Conservation (phyloP, 2,888 invertebrate species). For the Salpingus planirostris region DNA sequence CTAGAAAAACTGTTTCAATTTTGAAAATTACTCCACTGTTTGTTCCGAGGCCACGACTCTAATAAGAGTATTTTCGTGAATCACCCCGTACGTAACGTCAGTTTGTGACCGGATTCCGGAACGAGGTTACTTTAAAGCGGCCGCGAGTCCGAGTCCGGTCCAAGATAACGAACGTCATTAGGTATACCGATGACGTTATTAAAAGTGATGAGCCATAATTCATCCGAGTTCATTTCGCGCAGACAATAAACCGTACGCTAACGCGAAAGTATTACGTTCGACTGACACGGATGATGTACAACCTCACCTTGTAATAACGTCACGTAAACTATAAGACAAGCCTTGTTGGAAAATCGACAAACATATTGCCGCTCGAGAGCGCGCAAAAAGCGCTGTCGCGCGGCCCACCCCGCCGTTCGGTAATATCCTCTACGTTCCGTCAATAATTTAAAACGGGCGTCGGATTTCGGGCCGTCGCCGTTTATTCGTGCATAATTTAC, state of each 20-base stretch:
- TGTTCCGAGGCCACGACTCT: no score
- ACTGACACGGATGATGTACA: constrained; percentile 34
- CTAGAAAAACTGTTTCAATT: no score
- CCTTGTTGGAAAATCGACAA: constrained; percentile 31
- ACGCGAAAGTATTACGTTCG: constrained; percentile 29
- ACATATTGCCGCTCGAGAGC: constrained; percentile 26
- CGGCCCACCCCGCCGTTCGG: constrained; percentile 13
- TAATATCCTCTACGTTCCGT: constrained; percentile 16
- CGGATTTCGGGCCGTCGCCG: constrained; percentile 10
- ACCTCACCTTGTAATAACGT: constrained; percentile 34
- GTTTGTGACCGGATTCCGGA: no score
- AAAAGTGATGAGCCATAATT: constrained; percentile 17
- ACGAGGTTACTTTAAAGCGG: no score
- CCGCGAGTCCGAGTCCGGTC: no score
- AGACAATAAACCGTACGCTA: constrained; percentile 29
- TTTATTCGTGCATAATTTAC: constrained; percentile 13
- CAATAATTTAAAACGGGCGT: constrained; percentile 17
- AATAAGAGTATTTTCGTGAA: no score
- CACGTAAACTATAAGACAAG: constrained; percentile 35
- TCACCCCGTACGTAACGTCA: no score
- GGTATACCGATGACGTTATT: no score
- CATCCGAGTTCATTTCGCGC: constrained; percentile 21
- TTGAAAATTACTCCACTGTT: no score
- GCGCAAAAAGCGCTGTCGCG: constrained; percentile 22
- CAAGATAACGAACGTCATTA: no score